A percentile compares a stretch with the other conserved stretches of the same genome.
These are phyloP conservation scores for Dendronephthya gigantea DNA, from an alignment of 64 coral and sea anemone genomes.

Conservation along the genomic window DNA sequence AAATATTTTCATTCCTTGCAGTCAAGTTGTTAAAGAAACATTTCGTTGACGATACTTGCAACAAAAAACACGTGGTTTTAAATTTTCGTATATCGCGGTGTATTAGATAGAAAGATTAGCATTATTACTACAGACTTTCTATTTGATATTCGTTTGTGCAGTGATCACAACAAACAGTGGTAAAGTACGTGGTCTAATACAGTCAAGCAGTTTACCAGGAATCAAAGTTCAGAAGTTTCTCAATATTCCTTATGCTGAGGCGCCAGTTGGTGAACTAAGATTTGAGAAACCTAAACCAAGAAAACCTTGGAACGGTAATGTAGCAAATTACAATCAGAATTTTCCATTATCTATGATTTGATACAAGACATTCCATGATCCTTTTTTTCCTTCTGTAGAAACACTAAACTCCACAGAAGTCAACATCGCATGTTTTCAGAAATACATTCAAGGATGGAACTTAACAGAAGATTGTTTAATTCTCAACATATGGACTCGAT, in stretches of 20 bases:
- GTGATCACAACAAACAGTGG: not conserved
- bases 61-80: no score
- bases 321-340: not conserved
- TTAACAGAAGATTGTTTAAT: not conserved
- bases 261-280: not conserved
- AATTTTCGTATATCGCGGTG: no score
- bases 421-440: not conserved
- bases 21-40: no score
- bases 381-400: not conserved
- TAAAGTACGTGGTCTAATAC: not conserved
- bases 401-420: not conserved
- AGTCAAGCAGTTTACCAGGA: not conserved
- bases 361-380: not conserved
- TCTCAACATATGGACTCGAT: not conserved
- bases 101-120: no score
- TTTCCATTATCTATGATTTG: not conserved
- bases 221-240: not conserved
- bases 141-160: not conserved
- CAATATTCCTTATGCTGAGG: conserved; percentile 12
- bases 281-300: conserved; percentile 8
- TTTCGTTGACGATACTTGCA: no score
- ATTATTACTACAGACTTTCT: no score
- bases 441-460: not conserved
- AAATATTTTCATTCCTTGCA: no score
- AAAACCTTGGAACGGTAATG: not conserved